Conservation (phyloP, 2,797 vertebrate genomes). For the Labroides dimidiatus region DNA sequence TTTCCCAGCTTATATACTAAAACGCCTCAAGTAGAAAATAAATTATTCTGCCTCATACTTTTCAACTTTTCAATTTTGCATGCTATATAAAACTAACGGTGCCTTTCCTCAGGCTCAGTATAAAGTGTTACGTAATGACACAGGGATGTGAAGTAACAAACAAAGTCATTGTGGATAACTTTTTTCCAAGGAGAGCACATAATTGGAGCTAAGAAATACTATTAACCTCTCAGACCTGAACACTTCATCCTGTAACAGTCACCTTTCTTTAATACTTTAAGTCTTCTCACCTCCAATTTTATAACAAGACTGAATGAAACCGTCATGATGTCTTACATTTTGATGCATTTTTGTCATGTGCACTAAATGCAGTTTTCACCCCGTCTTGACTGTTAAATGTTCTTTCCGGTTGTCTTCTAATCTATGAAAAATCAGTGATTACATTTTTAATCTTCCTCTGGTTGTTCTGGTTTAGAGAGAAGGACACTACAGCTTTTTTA, state of each 20-base stretch:
- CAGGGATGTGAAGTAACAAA: background rate
- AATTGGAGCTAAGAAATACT: background rate
- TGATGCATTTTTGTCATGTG: too few relatives aligned
- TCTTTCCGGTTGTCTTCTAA: background rate
- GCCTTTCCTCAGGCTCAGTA: background rate
- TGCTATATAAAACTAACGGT: background rate
- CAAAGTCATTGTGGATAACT: background rate
- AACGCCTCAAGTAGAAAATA: background rate
- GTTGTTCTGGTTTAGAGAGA: too few relatives aligned
- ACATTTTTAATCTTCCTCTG: too few relatives aligned
- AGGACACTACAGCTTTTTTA: too few relatives aligned
- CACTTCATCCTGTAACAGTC: background rate
- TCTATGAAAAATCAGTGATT: background rate
- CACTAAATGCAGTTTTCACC: too few relatives aligned
- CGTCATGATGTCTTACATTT: too few relatives aligned
- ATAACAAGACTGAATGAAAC: background rate
- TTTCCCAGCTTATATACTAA: too few relatives aligned
- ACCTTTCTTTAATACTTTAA: background rate
- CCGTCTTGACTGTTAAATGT: background rate
- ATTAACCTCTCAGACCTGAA: background rate
- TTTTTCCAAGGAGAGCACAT: background rate
- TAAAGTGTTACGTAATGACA: background rate
- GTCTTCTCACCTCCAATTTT: background rate
- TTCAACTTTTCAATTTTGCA: background rate
- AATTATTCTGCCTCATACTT: too few relatives aligned